Evolutionary conservation across 2,797 vertebrate species (phyloP).

Genomic region (Poecile montanus): DNA sequence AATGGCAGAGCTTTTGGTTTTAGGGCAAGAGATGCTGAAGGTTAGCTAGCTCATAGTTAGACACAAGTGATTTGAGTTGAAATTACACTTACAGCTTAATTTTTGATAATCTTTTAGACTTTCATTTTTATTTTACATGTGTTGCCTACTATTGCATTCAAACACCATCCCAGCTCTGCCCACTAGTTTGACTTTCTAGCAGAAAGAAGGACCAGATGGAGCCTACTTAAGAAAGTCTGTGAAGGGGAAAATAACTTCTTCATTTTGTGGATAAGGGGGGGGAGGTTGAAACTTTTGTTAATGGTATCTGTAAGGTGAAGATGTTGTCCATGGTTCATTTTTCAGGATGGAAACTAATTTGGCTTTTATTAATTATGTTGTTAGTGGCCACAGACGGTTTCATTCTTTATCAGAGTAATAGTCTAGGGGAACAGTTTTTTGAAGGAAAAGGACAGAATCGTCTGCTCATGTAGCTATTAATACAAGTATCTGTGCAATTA

Average conservation of each 20-base stretch:
- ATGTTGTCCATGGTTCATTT: conserved; percentile 58
- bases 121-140: neutral
- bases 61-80: neutral
- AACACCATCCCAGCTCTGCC: neutral
- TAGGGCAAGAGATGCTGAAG: neutral
- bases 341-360: conserved; percentile 67
- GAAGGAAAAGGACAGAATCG: conserved; percentile 44
- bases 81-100: neutral
- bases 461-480: conserved; percentile 72
- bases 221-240: neutral
- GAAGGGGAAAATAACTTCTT: neutral
- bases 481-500: conserved; percentile 67
- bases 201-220: neutral
- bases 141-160: neutral
- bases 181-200: neutral
- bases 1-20: neutral
- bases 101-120: neutral
- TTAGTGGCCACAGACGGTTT: conserved; percentile 56
- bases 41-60: neutral
- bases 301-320: conserved; percentile 52
- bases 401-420: conserved; percentile 59
- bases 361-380: conserved; percentile 59
- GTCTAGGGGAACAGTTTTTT: conserved; percentile 1
- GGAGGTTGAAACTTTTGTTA: neutral
- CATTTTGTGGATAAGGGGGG: neutral